phyloP scores from a whole-genome alignment of 2,797 vertebrate genomes.

The Serranus cabrilla region DNA sequence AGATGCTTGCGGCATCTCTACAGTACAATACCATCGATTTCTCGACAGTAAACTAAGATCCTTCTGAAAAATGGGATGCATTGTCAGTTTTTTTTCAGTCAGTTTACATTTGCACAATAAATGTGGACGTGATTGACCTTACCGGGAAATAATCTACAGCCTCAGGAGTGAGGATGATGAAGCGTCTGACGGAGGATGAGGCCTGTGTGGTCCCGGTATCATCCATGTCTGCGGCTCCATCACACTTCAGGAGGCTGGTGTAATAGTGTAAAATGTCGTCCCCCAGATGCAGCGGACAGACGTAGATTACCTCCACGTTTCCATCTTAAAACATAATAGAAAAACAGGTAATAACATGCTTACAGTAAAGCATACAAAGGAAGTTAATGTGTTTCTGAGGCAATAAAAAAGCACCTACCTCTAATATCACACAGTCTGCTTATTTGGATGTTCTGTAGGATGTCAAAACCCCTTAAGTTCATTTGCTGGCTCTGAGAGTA shows the following conservation, averaged over 20 bases:
- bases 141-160: conserved; percentile 92
- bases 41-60: conserved; percentile 1
- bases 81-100: not conserved
- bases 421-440: conserved; percentile 90
- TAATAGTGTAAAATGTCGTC: conserved; percentile 90
- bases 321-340: conserved; percentile 84
- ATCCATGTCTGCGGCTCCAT: conserved; percentile 80
- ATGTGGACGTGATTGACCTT: conserved; percentile 68
- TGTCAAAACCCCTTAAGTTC: conserved; percentile 78
- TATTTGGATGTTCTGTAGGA: conserved; percentile 91
- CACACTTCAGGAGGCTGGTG: conserved; percentile 88
- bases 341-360: conserved; percentile 4
- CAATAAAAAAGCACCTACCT: conserved; percentile 77
- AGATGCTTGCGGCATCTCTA: conserved; percentile 23
- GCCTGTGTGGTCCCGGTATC: conserved; percentile 74
- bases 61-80: not conserved
- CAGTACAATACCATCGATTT: not conserved
- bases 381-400: not conserved
- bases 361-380: not conserved
- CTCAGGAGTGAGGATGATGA: conserved; percentile 93
- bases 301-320: conserved; percentile 93
- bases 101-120: conserved; percentile 28
- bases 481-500: conserved; percentile 82
- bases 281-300: conserved; percentile 87
- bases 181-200: conserved; percentile 84